Conservation (phyloP, 2,113 vertebrate species). For the Gracilinanus agilis region DNA sequence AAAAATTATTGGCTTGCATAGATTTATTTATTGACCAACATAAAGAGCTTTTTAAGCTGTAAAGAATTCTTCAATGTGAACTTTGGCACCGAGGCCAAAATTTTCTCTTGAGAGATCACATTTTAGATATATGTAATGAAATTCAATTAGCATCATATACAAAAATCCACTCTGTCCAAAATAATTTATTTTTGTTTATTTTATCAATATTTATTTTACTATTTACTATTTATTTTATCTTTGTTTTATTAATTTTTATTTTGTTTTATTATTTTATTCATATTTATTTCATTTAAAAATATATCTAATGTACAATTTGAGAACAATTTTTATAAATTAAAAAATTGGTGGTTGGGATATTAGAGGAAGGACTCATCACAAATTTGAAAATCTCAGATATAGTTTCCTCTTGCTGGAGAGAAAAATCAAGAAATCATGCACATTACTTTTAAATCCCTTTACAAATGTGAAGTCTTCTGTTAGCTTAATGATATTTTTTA, state of each 20-base stretch:
- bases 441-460: background rate
- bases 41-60: background rate
- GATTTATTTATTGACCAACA: background rate
- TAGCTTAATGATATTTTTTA: background rate
- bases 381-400: background rate
- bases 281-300: background rate
- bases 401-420: background rate
- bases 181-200: background rate
- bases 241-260: no score
- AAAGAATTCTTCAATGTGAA: background rate
- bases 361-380: background rate
- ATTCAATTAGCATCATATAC: background rate
- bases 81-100: background rate
- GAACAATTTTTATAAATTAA: background rate
- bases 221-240: no score
- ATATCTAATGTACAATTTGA: background rate
- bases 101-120: background rate
- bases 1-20: background rate
- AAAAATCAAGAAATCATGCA: background rate
- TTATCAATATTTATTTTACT: no score
- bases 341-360: background rate
- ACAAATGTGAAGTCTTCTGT: background rate
- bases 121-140: background rate
- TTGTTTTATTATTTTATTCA: no score
- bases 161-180: background rate